These are phyloP conservation scores for Rhagoletis zephyria DNA, from an alignment of 1,140 invertebrate genomes.

Conservation along the genomic window DNA sequence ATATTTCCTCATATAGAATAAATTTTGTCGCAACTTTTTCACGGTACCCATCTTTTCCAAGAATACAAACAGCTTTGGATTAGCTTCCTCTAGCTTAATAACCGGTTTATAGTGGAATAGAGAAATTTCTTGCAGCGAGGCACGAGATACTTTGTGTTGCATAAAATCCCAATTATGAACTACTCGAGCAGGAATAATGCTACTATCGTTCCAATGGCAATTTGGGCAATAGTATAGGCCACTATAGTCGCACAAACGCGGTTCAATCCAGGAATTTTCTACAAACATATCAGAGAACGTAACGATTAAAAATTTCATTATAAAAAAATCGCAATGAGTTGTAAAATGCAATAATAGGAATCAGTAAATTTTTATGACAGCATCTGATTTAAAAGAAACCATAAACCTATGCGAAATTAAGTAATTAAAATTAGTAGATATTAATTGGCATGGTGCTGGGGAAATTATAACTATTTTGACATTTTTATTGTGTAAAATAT, in stretches of 20 bases:
- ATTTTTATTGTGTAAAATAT: too few species aligned
- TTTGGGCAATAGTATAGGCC: conserved; percentile 91
- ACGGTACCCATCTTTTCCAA: conserved; percentile 88
- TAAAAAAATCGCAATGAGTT: too few species aligned
- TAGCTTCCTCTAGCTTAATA: conserved; percentile 85
- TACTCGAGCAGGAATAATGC: conserved; percentile 88
- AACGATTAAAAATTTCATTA: too few species aligned
- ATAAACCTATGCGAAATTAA: too few species aligned
- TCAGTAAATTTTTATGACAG: too few species aligned
- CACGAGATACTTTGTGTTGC: conserved; percentile 74
- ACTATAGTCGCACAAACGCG: conserved; percentile 89
- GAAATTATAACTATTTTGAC: too few species aligned
- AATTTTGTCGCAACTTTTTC: conserved; percentile 75
- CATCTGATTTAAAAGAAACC: too few species aligned
- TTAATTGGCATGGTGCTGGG: too few species aligned
- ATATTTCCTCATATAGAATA: conserved; percentile 71
- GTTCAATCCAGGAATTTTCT: conserved; percentile 80
- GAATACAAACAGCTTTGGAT: conserved; percentile 87
- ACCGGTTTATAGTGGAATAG: conserved; percentile 81
- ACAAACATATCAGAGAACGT: conserved; percentile 55
- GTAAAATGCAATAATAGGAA: too few species aligned
- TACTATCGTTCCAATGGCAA: conserved; percentile 90
- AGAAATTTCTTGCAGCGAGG: conserved; percentile 76
- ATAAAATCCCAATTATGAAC: conserved; percentile 96
- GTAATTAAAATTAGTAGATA: too few species aligned